Evolutionary conservation across 1,140 invertebrate species (phyloP).

Genomic region (Cherax destructor): DNA sequence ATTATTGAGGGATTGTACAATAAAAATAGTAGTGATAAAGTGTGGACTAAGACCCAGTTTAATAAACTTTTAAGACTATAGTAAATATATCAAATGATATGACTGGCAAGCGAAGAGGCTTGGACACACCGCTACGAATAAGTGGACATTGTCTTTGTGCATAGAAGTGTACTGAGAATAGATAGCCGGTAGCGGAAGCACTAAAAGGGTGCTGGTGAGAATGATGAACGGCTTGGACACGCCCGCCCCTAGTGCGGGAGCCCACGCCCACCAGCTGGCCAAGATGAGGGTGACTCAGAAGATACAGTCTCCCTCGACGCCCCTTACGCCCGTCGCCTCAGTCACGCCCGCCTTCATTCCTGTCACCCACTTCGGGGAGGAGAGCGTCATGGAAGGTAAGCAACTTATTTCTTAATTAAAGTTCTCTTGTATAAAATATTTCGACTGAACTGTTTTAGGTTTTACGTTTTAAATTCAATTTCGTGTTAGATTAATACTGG

Average conservation of each 20-base stretch:
- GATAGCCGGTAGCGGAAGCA: neutral
- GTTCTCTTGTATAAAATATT: too few relatives aligned
- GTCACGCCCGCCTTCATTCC: constrained; percentile 20
- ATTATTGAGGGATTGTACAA: too few relatives aligned
- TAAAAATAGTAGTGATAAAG: too few relatives aligned
- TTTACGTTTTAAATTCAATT: too few relatives aligned
- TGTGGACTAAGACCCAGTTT: too few relatives aligned
- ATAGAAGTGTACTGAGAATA: neutral
- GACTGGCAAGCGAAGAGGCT: neutral
- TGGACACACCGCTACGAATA: neutral
- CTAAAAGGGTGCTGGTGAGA: neutral
- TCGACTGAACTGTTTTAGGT: too few relatives aligned
- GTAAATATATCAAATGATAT: neutral
- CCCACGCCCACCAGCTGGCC: constrained; percentile 53
- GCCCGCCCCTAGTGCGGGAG: constrained; percentile 7
- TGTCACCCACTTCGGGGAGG: constrained; percentile 39
- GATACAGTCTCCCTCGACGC: constrained; percentile 43
- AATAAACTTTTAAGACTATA: too few relatives aligned
- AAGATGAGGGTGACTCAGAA: constrained; percentile 49
- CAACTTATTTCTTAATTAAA: too few relatives aligned
- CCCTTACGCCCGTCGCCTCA: constrained; percentile 24
- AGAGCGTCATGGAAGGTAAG: constrained; percentile 60
- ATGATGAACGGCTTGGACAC: constrained; percentile 1
- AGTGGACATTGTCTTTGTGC: neutral
- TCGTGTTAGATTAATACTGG: too few relatives aligned